phyloP scores from a whole-genome alignment of 1,140 invertebrate species.

The Trichogramma pretiosum region DNA sequence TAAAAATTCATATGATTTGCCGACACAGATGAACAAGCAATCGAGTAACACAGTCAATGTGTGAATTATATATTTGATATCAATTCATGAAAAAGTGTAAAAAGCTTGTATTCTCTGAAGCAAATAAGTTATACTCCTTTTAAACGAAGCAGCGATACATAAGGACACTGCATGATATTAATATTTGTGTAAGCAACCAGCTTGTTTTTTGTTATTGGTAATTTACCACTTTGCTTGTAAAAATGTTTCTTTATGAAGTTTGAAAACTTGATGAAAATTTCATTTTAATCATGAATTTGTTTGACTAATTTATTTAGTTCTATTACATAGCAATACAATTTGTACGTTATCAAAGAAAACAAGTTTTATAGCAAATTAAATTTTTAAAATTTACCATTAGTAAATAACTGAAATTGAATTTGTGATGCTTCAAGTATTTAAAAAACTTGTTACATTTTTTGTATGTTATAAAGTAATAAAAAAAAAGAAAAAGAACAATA shows the following conservation, averaged over 20 bases:
- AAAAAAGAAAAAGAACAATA: too few species aligned
- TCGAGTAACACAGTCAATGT: constrained; percentile 37
- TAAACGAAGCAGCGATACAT: constrained; percentile 23
- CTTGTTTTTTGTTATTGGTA: constrained; percentile 18
- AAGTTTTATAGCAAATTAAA: too few species aligned
- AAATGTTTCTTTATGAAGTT: too few species aligned
- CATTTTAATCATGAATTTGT: not conserved
- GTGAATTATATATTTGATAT: constrained; percentile 37
- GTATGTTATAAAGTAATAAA: constrained; percentile 16
- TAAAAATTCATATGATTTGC: too few species aligned
- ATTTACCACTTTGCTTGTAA: not conserved
- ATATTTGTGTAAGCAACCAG: constrained; percentile 24
- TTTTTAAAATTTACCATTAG: too few species aligned
- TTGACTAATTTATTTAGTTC: too few species aligned
- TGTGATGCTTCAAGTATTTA: constrained; percentile 3
- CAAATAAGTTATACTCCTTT: constrained; percentile 27
- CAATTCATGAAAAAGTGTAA: constrained; percentile 25
- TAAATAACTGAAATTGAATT: too few species aligned
- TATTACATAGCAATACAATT: too few species aligned
- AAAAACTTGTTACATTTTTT: constrained; percentile 14
- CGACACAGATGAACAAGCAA: too few species aligned
- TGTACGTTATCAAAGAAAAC: too few species aligned
- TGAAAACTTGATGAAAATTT: not conserved
- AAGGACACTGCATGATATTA: constrained; percentile 22
- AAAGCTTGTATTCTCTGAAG: constrained; percentile 25